Base-by-base conservation (phyloP, 2,888 invertebrate genomes). In the Drosophila longiperda region DNA sequence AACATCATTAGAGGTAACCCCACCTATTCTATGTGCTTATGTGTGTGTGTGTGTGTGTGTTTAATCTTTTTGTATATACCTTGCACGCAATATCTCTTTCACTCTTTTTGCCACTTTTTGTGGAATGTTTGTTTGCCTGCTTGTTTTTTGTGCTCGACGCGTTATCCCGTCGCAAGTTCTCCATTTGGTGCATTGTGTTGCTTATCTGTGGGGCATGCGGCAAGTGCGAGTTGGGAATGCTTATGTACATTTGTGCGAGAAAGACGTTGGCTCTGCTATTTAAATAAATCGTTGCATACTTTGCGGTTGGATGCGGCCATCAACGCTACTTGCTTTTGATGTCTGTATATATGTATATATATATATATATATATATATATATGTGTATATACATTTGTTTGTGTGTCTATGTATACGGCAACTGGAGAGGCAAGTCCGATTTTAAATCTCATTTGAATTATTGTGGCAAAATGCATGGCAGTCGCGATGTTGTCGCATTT, bases 371-470 rank as follows among this genome's bases (percentile, higher is more conserved):
- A 38, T 38, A 17, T 38, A 3, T 20, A 45, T 3, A 3, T 23
- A 20, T 33, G 3, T 54, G 33, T 52, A 55, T n/a, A 54, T 23
- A n/a, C n/a, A n/a, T n/a, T n/a, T n/a, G 20, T 64, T 36, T 32
- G 50, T 57, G 52, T 26, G 40, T 2, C 1, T 52, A 4, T 64
- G 60, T 33, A 40, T 2, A 50, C 26, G 42, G 58, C 32, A 48
- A 23, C 23, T 23, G 23, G 42, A 40, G 26, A 50, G 33, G 42
- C 40, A 62, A 66, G 55, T 55, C 62, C 67, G 80, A 82, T 82
- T 87, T 90, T 90, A 91, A 91, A 91, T 91, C 91, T 91, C 90
- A 86, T 90, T 91, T 91, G 90, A 91, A 90, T 91, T 91, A 91
- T 91, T 90, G 81, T 88, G 80, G 81, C 86, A 82, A 81, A 89